A percentile compares a stretch with the other conserved stretches of the same genome.
Evolutionary conservation across 2,888 invertebrate genomes (phyloP).

Genomic region (Ametastegia equiseti): DNA sequence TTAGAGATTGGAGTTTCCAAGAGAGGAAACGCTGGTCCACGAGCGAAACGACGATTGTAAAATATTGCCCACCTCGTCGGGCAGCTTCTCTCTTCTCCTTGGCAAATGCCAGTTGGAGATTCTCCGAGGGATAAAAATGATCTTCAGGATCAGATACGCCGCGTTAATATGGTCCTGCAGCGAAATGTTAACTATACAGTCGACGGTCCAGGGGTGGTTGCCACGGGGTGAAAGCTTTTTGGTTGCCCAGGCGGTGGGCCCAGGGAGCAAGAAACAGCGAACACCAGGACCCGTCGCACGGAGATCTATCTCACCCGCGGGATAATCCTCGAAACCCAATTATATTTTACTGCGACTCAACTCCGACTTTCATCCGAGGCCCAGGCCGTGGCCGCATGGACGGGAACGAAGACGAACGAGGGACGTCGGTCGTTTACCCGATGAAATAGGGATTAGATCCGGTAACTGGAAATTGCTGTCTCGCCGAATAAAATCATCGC

Average conservation of each 20-base stretch:
- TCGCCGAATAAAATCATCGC: slow-evolving; percentile 29
- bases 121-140: slow-evolving; percentile 2
- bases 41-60: slow-evolving; percentile 26
- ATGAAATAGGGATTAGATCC: slow-evolving; percentile 76
- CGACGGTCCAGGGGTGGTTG: background rate
- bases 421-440: slow-evolving; percentile 68
- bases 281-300: slow-evolving; percentile 69
- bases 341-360: slow-evolving; percentile 75
- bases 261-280: slow-evolving; percentile 54
- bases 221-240: background rate
- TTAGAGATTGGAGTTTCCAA: slow-evolving; percentile 47
- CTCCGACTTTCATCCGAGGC: slow-evolving; percentile 71
- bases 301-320: slow-evolving; percentile 73
- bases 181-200: slow-evolving; percentile 39
- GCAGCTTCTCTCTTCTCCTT: background rate
- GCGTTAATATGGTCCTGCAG: slow-evolving; percentile 34
- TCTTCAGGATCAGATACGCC: background rate
- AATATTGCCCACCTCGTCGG: slow-evolving; percentile 33
- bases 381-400: slow-evolving; percentile 52
- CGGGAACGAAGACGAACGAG: slow-evolving; percentile 71
- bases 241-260: background rate
- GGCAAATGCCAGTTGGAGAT: background rate
- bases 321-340: slow-evolving; percentile 76
- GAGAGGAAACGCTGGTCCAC: slow-evolving; percentile 28
- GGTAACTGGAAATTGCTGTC: slow-evolving; percentile 74